These are phyloP conservation scores for Peromyscus aztecus DNA, from an alignment of 2,797 vertebrate genomes.

Conservation along the genomic window DNA sequence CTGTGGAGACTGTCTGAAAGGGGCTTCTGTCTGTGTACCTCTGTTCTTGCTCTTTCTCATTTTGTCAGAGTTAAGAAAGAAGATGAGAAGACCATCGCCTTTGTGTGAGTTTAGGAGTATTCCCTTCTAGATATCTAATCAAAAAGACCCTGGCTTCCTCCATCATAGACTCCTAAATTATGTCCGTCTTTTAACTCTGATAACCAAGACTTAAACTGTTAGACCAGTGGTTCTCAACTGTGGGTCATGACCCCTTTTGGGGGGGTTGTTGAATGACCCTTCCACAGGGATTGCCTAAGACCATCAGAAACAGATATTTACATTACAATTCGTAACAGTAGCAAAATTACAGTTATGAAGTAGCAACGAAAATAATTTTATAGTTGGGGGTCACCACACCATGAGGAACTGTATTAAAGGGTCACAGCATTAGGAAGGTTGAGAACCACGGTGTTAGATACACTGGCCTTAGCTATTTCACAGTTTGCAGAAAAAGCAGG, in stretches of 20 bases:
- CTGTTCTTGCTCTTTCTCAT: background rate
- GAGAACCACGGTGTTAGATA: background rate
- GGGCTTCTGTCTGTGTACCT: background rate
- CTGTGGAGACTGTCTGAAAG: background rate
- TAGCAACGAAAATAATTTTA: background rate
- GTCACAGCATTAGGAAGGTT: background rate
- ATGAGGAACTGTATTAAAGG: background rate
- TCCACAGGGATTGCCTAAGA: background rate
- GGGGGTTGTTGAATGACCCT: background rate
- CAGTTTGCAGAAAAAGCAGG: conserved; percentile 41
- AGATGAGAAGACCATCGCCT: background rate
- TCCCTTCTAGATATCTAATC: background rate
- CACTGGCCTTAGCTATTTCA: background rate
- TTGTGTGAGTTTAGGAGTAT: background rate
- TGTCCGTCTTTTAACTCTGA: background rate
- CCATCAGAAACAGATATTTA: background rate
- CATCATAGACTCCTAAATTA: background rate
- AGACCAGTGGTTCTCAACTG: background rate
- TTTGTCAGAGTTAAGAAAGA: background rate
- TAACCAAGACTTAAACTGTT: background rate
- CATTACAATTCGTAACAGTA: background rate
- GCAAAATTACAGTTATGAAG: background rate
- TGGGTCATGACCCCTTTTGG: background rate
- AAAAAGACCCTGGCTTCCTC: background rate
- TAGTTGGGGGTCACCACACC: background rate